Evolutionary conservation across 2,113 vertebrate genomes (phyloP).

Genomic region (Rhinolophus sinicus): DNA sequence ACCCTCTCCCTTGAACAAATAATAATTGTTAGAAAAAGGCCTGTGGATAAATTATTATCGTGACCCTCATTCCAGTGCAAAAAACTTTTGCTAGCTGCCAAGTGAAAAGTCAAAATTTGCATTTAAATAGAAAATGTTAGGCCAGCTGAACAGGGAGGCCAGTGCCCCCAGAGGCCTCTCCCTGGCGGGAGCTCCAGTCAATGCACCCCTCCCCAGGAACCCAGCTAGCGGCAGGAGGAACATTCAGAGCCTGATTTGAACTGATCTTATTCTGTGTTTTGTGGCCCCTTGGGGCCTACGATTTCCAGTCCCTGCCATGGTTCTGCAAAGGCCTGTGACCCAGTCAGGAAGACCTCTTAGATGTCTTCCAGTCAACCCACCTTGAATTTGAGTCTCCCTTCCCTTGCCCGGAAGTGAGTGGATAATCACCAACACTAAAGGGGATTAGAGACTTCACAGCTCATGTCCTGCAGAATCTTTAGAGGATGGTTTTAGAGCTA

Average conservation of each 20-base stretch:
- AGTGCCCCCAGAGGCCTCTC: conserved; percentile 32
- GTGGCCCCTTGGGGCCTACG: neutral
- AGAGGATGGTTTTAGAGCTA: neutral
- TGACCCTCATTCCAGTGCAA: conserved; percentile 83
- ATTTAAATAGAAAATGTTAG: conserved; percentile 87
- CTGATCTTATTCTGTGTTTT: neutral
- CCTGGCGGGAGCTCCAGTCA: neutral
- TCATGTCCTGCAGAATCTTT: fast-evolving
- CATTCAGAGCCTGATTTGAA: neutral
- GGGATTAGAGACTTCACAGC: fast-evolving
- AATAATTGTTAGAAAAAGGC: conserved; percentile 80
- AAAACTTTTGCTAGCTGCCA: conserved; percentile 84
- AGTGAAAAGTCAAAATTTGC: conserved; percentile 90
- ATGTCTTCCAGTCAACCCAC: fast-evolving
- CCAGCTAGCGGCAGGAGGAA: neutral
- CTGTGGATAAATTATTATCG: conserved; percentile 87
- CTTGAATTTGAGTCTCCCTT: neutral
- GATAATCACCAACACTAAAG: neutral
- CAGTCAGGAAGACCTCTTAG: fast-evolving
- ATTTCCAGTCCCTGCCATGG: neutral
- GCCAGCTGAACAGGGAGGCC: conserved; percentile 45
- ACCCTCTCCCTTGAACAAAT: conserved; percentile 79
- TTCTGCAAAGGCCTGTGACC: neutral
- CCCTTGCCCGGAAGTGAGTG: neutral
- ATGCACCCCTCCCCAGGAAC: neutral